phyloP scores from a whole-genome alignment of 1,140 invertebrate genomes.

The Drosophila virilis region DNA sequence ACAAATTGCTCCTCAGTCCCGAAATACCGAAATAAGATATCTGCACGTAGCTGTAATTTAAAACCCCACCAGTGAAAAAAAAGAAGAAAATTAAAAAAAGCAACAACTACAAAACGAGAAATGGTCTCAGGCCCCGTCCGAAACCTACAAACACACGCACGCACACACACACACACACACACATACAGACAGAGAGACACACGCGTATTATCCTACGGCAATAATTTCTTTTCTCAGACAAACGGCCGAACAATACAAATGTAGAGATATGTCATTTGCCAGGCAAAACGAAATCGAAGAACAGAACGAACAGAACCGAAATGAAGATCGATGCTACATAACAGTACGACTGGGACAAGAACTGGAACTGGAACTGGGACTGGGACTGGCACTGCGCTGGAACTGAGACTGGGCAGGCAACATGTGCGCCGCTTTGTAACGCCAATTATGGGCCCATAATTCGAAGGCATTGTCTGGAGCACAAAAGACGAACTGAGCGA shows the following conservation, averaged over 20 bases:
- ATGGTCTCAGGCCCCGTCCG: conserved; percentile 31
- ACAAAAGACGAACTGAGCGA: conserved; percentile 62
- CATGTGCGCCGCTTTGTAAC: conserved; percentile 81
- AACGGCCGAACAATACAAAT: conserved; percentile 48
- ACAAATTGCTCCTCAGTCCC: conserved; percentile 62
- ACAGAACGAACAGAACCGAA: conserved; percentile 40
- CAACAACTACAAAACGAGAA: conserved; percentile 39
- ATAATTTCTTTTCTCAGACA: conserved; percentile 63
- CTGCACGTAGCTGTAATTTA: conserved; percentile 81
- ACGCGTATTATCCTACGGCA: conserved; percentile 62
- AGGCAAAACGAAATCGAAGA: conserved; percentile 67
- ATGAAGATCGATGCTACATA: conserved; percentile 75
- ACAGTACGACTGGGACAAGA: conserved; percentile 42
- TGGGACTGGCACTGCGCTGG: conserved; percentile 12
- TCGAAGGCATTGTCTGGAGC: conserved; percentile 74
- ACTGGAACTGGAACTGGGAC: conserved; percentile 26
- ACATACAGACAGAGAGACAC: conserved; percentile 24
- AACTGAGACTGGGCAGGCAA: conserved; percentile 43
- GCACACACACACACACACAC: conserved; percentile 27
- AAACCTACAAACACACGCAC: conserved; percentile 20
- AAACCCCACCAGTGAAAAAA: conserved; percentile 57
- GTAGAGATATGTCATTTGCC: conserved; percentile 77
- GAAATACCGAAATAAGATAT: conserved; percentile 83
- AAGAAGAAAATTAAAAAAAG: conserved; percentile 29
- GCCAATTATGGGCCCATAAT: conserved; percentile 83